Conservation (phyloP, 2,888 invertebrate species). For the Sinohyriopsis cumingii region DNA sequence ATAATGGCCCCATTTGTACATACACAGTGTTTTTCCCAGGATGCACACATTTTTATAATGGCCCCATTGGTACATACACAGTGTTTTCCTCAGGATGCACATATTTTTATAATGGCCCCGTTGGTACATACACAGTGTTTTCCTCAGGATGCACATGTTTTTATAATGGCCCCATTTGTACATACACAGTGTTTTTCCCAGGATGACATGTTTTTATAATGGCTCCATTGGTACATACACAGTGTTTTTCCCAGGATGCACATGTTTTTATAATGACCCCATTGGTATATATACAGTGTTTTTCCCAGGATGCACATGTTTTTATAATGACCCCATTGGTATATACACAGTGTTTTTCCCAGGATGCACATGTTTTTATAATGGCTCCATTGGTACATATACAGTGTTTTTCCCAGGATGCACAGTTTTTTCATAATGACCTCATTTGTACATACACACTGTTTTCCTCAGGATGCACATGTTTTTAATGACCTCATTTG, state of each 20-base stretch:
- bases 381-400: neutral
- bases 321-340: neutral
- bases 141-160: too few species aligned
- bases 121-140: too few species aligned
- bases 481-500: neutral
- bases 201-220: too few species aligned
- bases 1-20: too few species aligned
- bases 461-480: neutral
- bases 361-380: neutral
- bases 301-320: neutral
- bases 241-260: neutral
- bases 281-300: neutral
- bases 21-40: too few species aligned
- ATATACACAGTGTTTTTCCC: neutral
- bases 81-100: too few species aligned
- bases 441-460: neutral
- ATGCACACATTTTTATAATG: too few species aligned
- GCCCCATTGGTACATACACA: too few species aligned
- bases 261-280: neutral
- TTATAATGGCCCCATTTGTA: too few species aligned
- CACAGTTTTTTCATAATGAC: neutral
- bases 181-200: too few species aligned
- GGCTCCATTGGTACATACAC: neutral
- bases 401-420: neutral
- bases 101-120: too few species aligned